Evolutionary conservation across 2,888 invertebrate genomes (phyloP).

Genomic region (Gnatocerus cornutus): DNA sequence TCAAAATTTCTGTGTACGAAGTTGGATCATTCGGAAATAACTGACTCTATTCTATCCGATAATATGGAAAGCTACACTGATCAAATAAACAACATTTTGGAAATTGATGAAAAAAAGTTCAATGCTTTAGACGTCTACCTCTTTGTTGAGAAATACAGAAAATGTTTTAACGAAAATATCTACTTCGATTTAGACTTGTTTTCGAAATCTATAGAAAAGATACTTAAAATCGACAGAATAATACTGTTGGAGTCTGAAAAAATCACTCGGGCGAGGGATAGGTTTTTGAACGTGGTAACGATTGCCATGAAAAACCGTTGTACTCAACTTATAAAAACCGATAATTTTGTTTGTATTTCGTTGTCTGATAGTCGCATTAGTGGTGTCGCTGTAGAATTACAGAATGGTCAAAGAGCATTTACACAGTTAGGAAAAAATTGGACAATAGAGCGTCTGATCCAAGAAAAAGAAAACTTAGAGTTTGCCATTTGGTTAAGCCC

Average conservation of each 20-base stretch:
- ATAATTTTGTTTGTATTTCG: background rate
- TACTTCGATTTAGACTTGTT: background rate
- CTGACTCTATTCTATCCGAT: background rate
- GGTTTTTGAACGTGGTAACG: background rate
- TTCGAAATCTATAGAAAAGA: background rate
- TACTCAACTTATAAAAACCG: background rate
- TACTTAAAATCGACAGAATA: background rate
- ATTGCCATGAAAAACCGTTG: no score
- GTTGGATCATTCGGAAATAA: background rate
- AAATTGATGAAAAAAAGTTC: background rate
- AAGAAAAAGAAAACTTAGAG: background rate
- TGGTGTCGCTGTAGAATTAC: background rate
- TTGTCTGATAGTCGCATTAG: background rate
- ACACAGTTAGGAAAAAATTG: background rate
- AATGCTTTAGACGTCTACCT: constrained; percentile 1
- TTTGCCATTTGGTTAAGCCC: background rate
- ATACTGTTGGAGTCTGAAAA: background rate
- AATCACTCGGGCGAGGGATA: background rate
- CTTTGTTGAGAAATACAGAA: background rate
- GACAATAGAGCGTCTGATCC: background rate
- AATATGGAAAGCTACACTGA: background rate
- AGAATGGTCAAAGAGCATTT: background rate
- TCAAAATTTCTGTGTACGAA: background rate
- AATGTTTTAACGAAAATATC: background rate
- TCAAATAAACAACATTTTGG: background rate